Conservation (phyloP, 2,113 vertebrate species). For the Oenanthe oenanthe region DNA sequence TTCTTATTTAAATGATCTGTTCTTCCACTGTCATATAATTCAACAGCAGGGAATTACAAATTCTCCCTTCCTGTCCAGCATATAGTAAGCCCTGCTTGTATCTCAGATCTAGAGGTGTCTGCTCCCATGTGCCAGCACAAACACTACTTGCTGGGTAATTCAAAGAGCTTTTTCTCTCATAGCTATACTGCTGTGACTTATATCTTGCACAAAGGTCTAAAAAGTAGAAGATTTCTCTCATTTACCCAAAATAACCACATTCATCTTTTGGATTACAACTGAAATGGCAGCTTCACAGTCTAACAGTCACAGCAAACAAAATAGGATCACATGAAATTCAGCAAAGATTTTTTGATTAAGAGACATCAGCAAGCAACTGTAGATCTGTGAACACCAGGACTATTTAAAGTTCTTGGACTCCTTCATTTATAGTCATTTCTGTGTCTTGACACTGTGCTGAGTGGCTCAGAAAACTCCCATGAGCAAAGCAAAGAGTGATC, state of each 20-base stretch:
- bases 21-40: not conserved
- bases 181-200: not conserved
- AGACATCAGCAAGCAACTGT: not conserved
- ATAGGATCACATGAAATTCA: not conserved
- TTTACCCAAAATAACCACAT: not conserved
- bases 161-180: not conserved
- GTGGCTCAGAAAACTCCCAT: not conserved
- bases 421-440: not conserved
- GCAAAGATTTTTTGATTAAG: not conserved
- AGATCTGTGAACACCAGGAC: not conserved
- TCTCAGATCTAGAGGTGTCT: not conserved
- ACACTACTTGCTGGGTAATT: not conserved
- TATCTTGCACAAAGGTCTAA: not conserved
- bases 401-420: not conserved
- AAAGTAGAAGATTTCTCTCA: constrained; percentile 7
- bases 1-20: not conserved
- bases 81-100: not conserved
- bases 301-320: constrained; percentile 1
- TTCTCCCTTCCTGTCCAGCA: not conserved
- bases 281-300: not conserved
- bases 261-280: not conserved
- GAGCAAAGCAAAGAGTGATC: constrained; percentile 18
- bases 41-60: not conserved
- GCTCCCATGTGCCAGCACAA: not conserved
- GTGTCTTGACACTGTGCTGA: not conserved